These are phyloP conservation scores for Elysia crispata DNA, from an alignment of 2,888 invertebrate genomes.

Conservation along the genomic window DNA sequence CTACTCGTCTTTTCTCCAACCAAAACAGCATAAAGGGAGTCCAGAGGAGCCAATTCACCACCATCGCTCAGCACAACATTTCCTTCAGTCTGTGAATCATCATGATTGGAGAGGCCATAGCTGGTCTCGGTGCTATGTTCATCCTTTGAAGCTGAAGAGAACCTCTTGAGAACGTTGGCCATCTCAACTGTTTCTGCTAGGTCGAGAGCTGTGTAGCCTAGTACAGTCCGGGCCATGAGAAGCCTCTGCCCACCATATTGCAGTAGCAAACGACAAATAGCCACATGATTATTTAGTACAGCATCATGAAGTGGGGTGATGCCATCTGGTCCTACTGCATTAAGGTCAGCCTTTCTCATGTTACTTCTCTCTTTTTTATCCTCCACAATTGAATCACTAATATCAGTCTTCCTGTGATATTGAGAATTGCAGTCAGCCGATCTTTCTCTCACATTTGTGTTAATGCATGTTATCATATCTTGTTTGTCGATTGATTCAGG, in stretches of 20 bases:
- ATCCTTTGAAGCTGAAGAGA: background rate
- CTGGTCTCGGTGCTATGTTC: background rate
- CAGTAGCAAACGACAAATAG: slow-evolving; percentile 81
- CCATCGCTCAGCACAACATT: too few relatives aligned
- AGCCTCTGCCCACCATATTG: slow-evolving; percentile 79
- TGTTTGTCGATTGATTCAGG: slow-evolving; percentile 55
- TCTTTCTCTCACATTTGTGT: background rate
- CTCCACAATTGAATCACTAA: background rate
- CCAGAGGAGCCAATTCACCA: slow-evolving; percentile 52
- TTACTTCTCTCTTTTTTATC: background rate
- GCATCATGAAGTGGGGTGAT: slow-evolving; percentile 85
- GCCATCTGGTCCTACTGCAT: slow-evolving; percentile 77
- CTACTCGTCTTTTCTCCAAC: slow-evolving; percentile 19
- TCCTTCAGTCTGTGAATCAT: slow-evolving; percentile 15
- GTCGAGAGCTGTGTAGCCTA: slow-evolving; percentile 60
- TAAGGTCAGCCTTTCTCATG: slow-evolving; percentile 59
- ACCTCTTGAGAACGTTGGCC: slow-evolving; percentile 52
- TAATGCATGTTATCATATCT: too few relatives aligned
- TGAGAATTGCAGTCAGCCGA: background rate
- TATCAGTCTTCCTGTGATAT: background rate
- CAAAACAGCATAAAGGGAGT: slow-evolving; percentile 59
- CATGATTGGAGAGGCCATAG: slow-evolving; percentile 1
- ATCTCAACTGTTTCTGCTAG: slow-evolving; percentile 62
- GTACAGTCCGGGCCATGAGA: slow-evolving; percentile 56
- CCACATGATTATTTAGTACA: slow-evolving; percentile 78